A percentile compares a stretch with the other conserved stretches of the same genome.
Conservation (phyloP, 2,888 invertebrate genomes). For the Hypomecis punctinalis region DNA sequence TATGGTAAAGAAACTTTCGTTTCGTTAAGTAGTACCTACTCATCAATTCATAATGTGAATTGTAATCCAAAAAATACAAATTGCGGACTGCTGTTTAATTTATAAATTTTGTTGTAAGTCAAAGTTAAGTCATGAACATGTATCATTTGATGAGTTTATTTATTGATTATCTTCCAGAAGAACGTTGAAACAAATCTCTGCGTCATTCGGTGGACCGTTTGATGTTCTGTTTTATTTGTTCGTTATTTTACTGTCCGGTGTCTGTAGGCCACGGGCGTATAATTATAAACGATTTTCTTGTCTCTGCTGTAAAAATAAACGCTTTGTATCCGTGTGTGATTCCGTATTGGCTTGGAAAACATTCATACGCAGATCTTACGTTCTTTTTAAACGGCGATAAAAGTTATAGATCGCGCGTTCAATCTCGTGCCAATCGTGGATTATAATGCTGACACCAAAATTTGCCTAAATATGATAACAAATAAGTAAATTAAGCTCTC, state of each 20-base stretch:
- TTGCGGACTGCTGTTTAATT: neutral
- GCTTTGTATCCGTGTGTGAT: slow-evolving; percentile 36
- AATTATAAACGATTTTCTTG: slow-evolving; percentile 58
- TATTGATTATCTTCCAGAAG: slow-evolving; percentile 8
- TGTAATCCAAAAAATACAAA: neutral
- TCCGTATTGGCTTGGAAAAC: slow-evolving; percentile 37
- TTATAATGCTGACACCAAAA: too few relatives aligned
- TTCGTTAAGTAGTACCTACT: too few relatives aligned
- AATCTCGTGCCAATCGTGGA: too few relatives aligned
- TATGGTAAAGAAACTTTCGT: too few relatives aligned
- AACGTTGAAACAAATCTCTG: slow-evolving; percentile 10
- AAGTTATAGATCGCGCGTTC: too few relatives aligned
- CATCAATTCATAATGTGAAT: too few relatives aligned
- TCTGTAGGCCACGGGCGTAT: slow-evolving; percentile 63
- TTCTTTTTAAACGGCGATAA: too few relatives aligned
- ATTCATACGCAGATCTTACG: slow-evolving; percentile 12
- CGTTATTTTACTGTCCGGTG: slow-evolving; percentile 36
- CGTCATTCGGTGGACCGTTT: slow-evolving; percentile 26
- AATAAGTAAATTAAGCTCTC: too few relatives aligned
- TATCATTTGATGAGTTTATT: slow-evolving; percentile 16
- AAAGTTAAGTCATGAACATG: neutral
- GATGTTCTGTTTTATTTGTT: slow-evolving; percentile 38
- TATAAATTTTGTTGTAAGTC: neutral
- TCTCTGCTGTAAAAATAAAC: slow-evolving; percentile 55
- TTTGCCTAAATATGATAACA: too few relatives aligned